phyloP scores from a whole-genome alignment of 2,113 vertebrate species.

The Clinocottus analis region DNA sequence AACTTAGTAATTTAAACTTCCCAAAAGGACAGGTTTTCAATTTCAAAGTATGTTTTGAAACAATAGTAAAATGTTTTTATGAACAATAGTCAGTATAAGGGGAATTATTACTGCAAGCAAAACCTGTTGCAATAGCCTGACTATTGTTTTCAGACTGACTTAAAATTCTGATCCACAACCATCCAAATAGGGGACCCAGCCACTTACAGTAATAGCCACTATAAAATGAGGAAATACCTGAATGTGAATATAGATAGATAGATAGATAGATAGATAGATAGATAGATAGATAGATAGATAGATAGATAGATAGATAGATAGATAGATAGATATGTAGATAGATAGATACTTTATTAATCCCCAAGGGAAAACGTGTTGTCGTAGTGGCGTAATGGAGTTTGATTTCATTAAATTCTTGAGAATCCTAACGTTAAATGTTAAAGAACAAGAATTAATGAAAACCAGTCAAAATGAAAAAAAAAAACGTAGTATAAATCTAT shows the following conservation, averaged over 20 bases:
- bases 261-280: too few species aligned
- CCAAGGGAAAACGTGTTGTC: too few species aligned
- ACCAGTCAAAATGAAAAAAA: neutral
- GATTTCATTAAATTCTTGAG: neutral
- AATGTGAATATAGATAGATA: neutral
- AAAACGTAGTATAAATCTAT: neutral
- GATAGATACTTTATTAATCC: too few species aligned
- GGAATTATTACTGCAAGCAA: neutral
- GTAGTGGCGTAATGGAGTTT: too few species aligned
- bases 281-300: too few species aligned
- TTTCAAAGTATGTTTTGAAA: neutral
- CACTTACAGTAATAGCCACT: neutral
- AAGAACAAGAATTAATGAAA: neutral
- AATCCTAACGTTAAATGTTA: neutral
- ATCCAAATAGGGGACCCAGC: neutral
- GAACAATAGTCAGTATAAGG: neutral
- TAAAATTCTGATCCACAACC: neutral
- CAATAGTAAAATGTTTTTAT: neutral
- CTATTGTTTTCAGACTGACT: neutral
- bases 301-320: too few species aligned
- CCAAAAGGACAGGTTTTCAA: neutral
- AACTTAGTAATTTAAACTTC: neutral
- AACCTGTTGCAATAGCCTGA: neutral
- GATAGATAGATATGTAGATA: too few species aligned
- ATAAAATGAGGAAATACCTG: neutral